Base-by-base conservation (phyloP, 2,797 vertebrate genomes). In the Tokudaia muenninki region DNA sequence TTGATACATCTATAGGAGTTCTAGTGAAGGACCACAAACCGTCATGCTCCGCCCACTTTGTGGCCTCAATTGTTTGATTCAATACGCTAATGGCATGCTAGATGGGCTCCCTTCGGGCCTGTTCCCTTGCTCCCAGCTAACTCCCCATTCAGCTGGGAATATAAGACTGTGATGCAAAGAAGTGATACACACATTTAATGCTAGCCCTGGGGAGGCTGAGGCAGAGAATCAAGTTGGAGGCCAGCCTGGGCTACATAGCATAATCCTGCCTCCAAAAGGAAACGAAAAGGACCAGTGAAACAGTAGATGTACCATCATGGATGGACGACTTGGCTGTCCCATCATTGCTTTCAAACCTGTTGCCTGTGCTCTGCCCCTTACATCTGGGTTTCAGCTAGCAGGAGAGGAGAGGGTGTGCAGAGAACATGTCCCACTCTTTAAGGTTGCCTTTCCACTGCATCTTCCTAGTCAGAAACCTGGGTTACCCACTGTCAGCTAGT, bases 1-100 rank as follows among this genome's bases (percentile, higher is more conserved):
- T 4, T 55, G 74, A 34, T 2, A 1, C 1, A 3, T 4, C 22
- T 6, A 3, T 57, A 78, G 55, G 59, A 26, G 9, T 86, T 61
- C 80, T 50, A 24, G 80, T 1, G 3, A 19, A 22, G 19, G 16
- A 22, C 31, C 1, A 0, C 12, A 19, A 12, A 22, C 26, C 2
- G 2, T 16, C 4, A 0, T 0, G 70, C 22, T 0, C 3, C 1
- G 44, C 14, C 59, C 26, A 1, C 0, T 59, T 65, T 19, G 2
- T 3, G 41, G 1, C 14, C 34, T 14, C 13, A 0, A 81, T 9
- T 1, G 59, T 44, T n/a, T 44, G 17, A 34, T 0, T 0, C 24
- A 29, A 63, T 65, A 67, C 7, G 67, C 59, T 26, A 78, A 57
- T 9, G 8, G 0, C 1, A 21, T 2, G 50, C 52, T 13, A 87